Evolutionary conservation across 2,797 vertebrate genomes (phyloP), one percentile per base, ranked within the genome.

Genomic region (Carapus acus): DNA sequence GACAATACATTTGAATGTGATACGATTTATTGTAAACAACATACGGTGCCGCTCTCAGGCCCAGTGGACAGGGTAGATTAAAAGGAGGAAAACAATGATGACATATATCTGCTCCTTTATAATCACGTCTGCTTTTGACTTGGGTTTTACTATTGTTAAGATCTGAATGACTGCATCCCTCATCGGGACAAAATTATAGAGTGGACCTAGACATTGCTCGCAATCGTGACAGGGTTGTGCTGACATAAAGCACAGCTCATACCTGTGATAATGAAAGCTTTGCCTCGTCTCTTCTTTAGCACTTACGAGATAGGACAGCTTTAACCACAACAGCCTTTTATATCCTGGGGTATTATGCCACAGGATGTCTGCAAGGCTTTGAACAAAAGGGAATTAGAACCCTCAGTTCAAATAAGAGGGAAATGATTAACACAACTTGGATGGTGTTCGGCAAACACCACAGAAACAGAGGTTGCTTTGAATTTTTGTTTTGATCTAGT

Each of bases 201-300:
- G 21, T 18, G 39, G 43, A 49, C 20, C 19, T 16, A 8, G 12
- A 43, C 15, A 41, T 11, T 14, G 23, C 37, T 37, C 38, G 1
- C 51, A 42, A 21, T 20, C n/a, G 27, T 15, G 45, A 21, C 27
- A 3, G 3, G 46, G 38, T 38, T n/a, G 47, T 22, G 11, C 36
- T 46, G 34, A 56, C 0, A 4, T 31, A 43, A 37, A 44, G 5
- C 21, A 22, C 27, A 34, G 18, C 14, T 18, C 42, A 7, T 14
- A 24, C 36, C 1, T 31, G 44, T 49, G 33, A n/a, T 21, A 12
- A 24, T 43, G 12, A 29, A 50, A 54, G 44, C 47, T 43, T 7
- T 29, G 17, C 40, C 57, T 60, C 60, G 43, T 60, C 13, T 58
- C 16, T n/a, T n/a, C 18, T 22, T 43, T 55, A 39, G 53, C 63